Evolutionary conservation across 2,113 vertebrate species (phyloP).

Genomic region (Arvicanthis niloticus): DNA sequence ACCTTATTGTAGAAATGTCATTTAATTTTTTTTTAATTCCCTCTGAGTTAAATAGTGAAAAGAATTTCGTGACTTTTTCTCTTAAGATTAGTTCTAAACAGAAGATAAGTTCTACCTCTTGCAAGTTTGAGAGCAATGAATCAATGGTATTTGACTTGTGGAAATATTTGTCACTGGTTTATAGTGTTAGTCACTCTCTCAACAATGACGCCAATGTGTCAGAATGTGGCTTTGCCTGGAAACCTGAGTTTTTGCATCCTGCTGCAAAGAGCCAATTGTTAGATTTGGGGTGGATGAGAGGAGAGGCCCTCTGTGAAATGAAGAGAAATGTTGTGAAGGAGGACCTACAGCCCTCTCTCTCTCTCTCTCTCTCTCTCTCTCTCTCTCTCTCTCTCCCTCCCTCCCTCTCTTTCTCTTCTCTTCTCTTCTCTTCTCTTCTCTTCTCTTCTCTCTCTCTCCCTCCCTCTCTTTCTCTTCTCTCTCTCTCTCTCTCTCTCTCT

Average conservation of each 20-base stretch:
- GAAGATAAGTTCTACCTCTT: neutral
- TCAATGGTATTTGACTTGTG: constrained; percentile 35
- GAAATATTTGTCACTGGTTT: constrained; percentile 52
- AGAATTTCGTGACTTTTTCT: neutral
- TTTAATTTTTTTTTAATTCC: constrained; percentile 47
- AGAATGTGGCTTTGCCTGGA: neutral
- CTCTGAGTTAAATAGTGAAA: constrained; percentile 44
- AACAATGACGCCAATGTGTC: constrained; percentile 22
- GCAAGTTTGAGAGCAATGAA: neutral
- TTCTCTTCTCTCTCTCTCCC: neutral
- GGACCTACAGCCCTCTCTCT: neutral
- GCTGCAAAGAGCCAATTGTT: neutral
- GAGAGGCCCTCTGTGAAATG: neutral
- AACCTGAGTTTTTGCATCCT: neutral
- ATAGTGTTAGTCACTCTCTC: constrained; percentile 17
- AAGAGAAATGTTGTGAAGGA: neutral
- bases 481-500: neutral
- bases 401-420: neutral
- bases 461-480: neutral
- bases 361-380: too few relatives aligned
- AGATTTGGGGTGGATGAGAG: neutral
- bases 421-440: neutral
- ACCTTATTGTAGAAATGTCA: constrained; percentile 39
- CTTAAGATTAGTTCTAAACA: constrained; percentile 48
- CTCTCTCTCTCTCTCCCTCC: neutral